phyloP scores from a whole-genome alignment of 2,113 vertebrate genomes.

The Rhabdomys dilectus region DNA sequence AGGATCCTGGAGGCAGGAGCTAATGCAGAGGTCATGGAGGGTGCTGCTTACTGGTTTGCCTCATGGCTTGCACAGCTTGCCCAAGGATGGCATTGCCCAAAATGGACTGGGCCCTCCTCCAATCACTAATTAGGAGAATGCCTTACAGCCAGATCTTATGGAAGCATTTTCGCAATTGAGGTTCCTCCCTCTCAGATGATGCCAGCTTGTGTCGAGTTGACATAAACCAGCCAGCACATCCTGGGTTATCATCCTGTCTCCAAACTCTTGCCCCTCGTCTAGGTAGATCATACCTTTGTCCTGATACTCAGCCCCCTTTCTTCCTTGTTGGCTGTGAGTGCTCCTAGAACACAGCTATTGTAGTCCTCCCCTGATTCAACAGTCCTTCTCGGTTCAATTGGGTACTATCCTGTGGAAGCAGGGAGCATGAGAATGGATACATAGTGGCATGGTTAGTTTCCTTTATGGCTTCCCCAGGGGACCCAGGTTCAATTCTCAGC shows the following conservation, averaged over 20 bases:
- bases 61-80: not conserved
- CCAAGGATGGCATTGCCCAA: not conserved
- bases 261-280: not conserved
- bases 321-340: not conserved
- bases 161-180: not conserved
- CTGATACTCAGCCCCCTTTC: not conserved
- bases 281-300: not conserved
- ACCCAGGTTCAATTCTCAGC: not conserved
- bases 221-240: not conserved
- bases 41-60: not conserved
- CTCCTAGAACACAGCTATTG: not conserved
- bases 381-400: not conserved
- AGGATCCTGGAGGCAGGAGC: not conserved
- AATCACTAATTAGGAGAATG: not conserved
- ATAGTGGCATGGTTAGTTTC: not conserved
- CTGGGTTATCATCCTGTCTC: not conserved
- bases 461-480: not conserved
- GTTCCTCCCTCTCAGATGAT: not conserved
- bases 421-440: not conserved
- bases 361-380: not conserved
- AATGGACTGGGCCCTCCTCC: not conserved
- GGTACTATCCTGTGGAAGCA: not conserved
- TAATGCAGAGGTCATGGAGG: not conserved
- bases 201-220: not conserved
- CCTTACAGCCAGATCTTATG: not conserved